phyloP scores from a whole-genome alignment of 2,888 invertebrate species.

The Campoletis raptor region DNA sequence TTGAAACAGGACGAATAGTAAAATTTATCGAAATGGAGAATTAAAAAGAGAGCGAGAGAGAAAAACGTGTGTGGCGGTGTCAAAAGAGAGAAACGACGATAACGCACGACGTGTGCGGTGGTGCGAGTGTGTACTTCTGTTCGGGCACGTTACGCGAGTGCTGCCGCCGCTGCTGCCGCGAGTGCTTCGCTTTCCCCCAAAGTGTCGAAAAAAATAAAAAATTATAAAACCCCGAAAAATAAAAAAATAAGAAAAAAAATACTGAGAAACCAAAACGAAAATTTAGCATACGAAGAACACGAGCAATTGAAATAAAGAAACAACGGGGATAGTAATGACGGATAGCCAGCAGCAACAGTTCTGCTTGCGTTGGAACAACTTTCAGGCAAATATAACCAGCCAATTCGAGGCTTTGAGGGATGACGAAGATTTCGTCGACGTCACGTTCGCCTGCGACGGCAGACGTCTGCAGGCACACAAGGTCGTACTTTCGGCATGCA shows the following conservation, averaged over 20 bases:
- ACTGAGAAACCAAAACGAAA: constrained; percentile 46
- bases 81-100: constrained; percentile 59
- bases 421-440: constrained; percentile 95
- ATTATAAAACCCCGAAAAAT: constrained; percentile 74
- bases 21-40: constrained; percentile 18
- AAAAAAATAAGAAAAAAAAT: constrained; percentile 58
- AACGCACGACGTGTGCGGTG: constrained; percentile 52
- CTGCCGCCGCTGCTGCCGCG: constrained; percentile 57
- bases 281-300: constrained; percentile 67
- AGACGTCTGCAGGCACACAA: constrained; percentile 94
- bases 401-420: constrained; percentile 94
- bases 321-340: constrained; percentile 81
- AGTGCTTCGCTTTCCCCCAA: constrained; percentile 53
- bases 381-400: constrained; percentile 94
- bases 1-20: neutral
- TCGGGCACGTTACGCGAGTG: constrained; percentile 52
- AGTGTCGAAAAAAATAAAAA: constrained; percentile 59
- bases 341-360: constrained; percentile 91
- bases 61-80: constrained; percentile 62
- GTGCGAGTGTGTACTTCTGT: constrained; percentile 54
- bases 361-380: constrained; percentile 96
- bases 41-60: constrained; percentile 12
- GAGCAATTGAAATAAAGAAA: constrained; percentile 71
- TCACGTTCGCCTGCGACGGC: constrained; percentile 94
- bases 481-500: constrained; percentile 94